Base-by-base conservation (phyloP, 2,888 invertebrate species). In the Sturmia bella region DNA sequence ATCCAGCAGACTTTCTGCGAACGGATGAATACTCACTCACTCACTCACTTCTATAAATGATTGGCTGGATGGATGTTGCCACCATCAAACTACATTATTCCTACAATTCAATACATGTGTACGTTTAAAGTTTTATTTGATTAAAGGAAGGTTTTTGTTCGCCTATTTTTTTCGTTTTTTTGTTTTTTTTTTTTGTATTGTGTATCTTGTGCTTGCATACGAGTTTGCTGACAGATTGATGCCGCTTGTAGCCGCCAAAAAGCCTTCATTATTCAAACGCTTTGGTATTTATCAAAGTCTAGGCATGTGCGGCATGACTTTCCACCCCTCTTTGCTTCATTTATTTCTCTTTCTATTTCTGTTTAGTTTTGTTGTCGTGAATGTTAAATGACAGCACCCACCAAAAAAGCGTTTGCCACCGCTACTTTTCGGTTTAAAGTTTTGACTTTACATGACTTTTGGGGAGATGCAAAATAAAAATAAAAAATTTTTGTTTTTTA, bases 251-350 rank as follows among this genome's bases (percentile, higher is more conserved):
- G 76, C 81, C 81, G 68, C 81, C 80, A 81, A 81, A 87, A 85
- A 87, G 86, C 87, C 87, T 87, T 87, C 87, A 88, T 88, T 88
- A 88, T 88, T 87, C 87, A 88, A 79, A 82, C 79, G 74, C 76
- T 81, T 81, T 81, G 63, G 68, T 76, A 77, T 81, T 81, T 73
- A 81, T 81, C 72, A 81, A 73, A 68, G 81, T 81, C 66, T 80
- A 66, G 80, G 75, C 80, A 80, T 80, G 75, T 75, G 80, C 80
- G 66, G 76, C 61, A 77, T 69, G 37, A 43, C 56, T 57, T 64
- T 70, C 37, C 63, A 41, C 59, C 48, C 21, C 63, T 52, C 15
- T 41, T 21, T 39, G 2, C 43, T 56, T 43, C 21, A n/a, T 56
- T 77, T 54, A 56, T 64, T 66, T 57, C 21, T n/a, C 17, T 15